Evolutionary conservation across 2,888 invertebrate species (phyloP).

Genomic region (Lasioglossum oenotherae): DNA sequence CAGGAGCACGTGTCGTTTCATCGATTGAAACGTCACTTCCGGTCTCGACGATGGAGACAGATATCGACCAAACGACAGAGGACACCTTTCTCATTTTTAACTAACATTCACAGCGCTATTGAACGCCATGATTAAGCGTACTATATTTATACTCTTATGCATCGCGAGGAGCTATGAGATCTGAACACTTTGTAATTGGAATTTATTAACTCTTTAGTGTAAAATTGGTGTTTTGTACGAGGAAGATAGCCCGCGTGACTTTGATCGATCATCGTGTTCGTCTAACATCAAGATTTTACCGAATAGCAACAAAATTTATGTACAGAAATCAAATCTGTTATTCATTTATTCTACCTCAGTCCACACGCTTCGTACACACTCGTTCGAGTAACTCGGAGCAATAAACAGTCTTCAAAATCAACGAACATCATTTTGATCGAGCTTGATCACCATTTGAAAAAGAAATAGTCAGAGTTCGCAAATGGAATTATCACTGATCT

Average conservation of each 20-base stretch:
- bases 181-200: conserved; percentile 13
- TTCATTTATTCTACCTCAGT: not conserved
- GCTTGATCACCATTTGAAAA: not conserved
- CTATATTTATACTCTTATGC: conserved; percentile 9
- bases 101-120: not conserved
- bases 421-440: not conserved
- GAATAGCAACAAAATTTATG: not conserved
- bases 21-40: not conserved
- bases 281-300: not conserved
- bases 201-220: conserved; percentile 6
- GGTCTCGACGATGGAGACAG: not conserved
- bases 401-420: not conserved
- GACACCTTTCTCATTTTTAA: not conserved
- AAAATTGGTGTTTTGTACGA: conserved; percentile 7
- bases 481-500: not conserved
- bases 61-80: not conserved
- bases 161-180: conserved; percentile 1
- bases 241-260: not conserved
- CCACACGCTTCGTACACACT: not conserved
- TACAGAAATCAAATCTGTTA: not conserved
- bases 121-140: not conserved
- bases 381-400: not conserved
- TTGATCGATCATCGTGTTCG: not conserved
- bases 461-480: not conserved
- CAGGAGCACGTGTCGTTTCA: not conserved